A percentile compares a stretch with the other conserved stretches of the same genome.
Evolutionary conservation across 2,797 vertebrate genomes (phyloP).

Genomic region (Trachurus trachurus): DNA sequence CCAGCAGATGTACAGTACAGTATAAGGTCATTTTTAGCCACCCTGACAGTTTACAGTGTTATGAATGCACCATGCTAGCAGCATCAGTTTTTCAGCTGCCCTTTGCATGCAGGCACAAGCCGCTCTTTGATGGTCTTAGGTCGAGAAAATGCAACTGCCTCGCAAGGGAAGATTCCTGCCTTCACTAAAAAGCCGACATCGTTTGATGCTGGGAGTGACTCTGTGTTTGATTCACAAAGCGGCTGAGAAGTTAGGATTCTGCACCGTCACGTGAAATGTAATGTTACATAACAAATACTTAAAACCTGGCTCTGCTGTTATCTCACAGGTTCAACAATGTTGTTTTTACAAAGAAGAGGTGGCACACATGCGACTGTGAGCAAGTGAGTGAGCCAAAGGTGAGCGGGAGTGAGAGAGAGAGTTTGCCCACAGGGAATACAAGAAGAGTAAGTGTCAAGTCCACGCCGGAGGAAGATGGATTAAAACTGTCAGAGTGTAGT

Average conservation of each 20-base stretch:
- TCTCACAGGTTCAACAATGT: conserved; percentile 17
- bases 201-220: conserved; percentile 10
- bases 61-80: conserved; percentile 51
- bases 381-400: conserved; percentile 49
- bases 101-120: conserved; percentile 31
- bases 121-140: conserved; percentile 55
- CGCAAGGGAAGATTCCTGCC: conserved; percentile 21
- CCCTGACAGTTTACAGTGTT: conserved; percentile 56
- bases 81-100: conserved; percentile 46
- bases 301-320: conserved; percentile 1
- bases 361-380: conserved; percentile 39
- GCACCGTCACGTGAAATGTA: conserved; percentile 15
- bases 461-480: conserved; percentile 64
- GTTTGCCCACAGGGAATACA: conserved; percentile 58
- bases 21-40: conserved; percentile 47
- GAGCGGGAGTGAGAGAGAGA: conserved; percentile 36
- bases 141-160: conserved; percentile 43
- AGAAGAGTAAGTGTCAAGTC: conserved; percentile 54
- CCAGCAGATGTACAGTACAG: conserved; percentile 14
- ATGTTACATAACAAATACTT: conserved; percentile 39
- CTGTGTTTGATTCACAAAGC: conserved; percentile 3
- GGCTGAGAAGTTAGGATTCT: conserved; percentile 7
- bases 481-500: conserved; percentile 47
- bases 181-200: conserved; percentile 9
- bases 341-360: conserved; percentile 37